A percentile compares a stretch with the other conserved stretches of the same genome.
phyloP scores from a whole-genome alignment of 2,113 vertebrate genomes.

The Psittacula cyanocephala region DNA sequence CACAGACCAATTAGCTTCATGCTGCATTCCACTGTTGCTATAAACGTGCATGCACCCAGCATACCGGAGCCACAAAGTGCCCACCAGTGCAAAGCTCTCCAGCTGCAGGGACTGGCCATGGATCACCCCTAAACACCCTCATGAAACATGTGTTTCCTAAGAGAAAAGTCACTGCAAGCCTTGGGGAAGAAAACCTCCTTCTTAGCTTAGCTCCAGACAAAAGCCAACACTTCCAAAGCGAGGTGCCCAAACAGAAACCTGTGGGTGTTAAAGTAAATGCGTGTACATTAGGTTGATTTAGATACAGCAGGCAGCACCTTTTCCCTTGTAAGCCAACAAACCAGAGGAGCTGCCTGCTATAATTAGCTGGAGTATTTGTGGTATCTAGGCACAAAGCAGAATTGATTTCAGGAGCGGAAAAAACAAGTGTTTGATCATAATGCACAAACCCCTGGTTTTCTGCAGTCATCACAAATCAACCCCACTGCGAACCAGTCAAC shows the following conservation, averaged over 20 bases:
- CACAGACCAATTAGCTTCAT: background rate
- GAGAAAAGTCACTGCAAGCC: background rate
- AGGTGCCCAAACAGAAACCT: background rate
- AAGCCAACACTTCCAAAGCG: background rate
- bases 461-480: background rate
- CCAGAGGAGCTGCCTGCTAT: background rate
- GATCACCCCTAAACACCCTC: background rate
- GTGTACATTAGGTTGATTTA: background rate
- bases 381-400: background rate
- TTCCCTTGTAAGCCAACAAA: background rate
- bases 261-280: background rate
- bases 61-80: background rate
- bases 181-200: background rate
- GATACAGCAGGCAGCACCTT: background rate
- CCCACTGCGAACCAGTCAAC: background rate
- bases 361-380: slow-evolving; percentile 13
- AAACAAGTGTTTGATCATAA: background rate
- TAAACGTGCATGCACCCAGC: slow-evolving; percentile 28
- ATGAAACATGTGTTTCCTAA: background rate
- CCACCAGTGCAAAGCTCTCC: slow-evolving; percentile 25
- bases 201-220: background rate
- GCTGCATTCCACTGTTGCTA: slow-evolving; percentile 42
- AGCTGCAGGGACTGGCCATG: background rate
- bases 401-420: background rate
- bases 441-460: background rate